These are phyloP conservation scores for Toxotes lorentzi DNA, from an alignment of 2,797 vertebrate genomes.

Conservation along the genomic window DNA sequence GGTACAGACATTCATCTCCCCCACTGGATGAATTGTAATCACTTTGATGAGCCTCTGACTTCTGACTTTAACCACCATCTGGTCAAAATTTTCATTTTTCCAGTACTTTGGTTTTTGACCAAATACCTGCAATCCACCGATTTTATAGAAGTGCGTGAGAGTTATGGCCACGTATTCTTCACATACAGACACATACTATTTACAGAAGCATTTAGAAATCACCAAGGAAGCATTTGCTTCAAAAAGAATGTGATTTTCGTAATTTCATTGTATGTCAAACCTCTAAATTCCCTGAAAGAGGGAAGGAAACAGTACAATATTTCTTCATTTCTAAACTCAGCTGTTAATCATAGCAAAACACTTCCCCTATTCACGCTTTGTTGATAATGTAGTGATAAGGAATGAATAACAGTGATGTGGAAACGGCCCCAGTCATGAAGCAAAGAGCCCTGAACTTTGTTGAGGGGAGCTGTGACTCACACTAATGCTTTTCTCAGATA, in stretches of 20 bases:
- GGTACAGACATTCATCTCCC: neutral
- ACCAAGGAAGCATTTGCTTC: neutral
- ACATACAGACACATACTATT: neutral
- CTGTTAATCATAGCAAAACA: slow-evolving; percentile 62
- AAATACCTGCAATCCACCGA: neutral
- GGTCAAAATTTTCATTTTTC: neutral
- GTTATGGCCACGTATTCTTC: neutral
- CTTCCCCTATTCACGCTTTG: slow-evolving; percentile 52
- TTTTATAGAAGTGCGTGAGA: neutral
- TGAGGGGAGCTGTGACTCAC: slow-evolving; percentile 42
- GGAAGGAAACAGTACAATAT: slow-evolving; percentile 33
- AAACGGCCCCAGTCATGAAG: slow-evolving; percentile 40
- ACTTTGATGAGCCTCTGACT: neutral
- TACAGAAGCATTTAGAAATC: neutral
- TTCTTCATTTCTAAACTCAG: slow-evolving; percentile 53
- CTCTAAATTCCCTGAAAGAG: slow-evolving; percentile 14
- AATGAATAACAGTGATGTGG: slow-evolving; percentile 60
- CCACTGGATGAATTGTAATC: neutral
- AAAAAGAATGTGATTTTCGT: slow-evolving; percentile 2
- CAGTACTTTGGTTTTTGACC: neutral
- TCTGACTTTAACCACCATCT: neutral
- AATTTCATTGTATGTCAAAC: slow-evolving; percentile 2
- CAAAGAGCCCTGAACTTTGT: slow-evolving; percentile 20
- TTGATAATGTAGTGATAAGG: slow-evolving; percentile 62
- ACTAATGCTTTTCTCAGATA: slow-evolving; percentile 44